Evolutionary conservation across 2,113 vertebrate genomes (phyloP), one percentile per base, ranked within the genome.

Genomic region (Nothocercus julius): DNA sequence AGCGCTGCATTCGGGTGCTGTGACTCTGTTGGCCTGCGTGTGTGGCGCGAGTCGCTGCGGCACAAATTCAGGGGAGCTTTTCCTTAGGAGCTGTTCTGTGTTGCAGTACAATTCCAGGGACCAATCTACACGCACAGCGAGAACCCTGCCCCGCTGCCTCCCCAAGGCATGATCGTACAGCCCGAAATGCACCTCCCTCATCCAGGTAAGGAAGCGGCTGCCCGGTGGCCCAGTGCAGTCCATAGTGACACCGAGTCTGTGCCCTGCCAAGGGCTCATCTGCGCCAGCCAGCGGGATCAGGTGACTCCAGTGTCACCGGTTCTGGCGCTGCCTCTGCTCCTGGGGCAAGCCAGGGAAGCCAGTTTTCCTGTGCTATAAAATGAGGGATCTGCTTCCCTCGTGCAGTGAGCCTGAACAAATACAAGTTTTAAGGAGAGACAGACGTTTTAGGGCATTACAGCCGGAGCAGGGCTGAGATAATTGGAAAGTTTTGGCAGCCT

Each of bases 111-210:
- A 87, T 99, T 99, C 97, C 99, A 99, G 97, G 99, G 99, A 98
- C 99, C 99, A 98, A 99, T 99, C 97, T 99, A 99, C 83, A 94
- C 98, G 63, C 99, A 99, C 63, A 97, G 98, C 3, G 99, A 99
- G 14, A 99, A 96, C 96, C 97, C 99, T 76, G 97, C 99, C 79
- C 98, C 99, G 34, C 97, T 99, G 95, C 98, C 99, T 5, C 99
- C 99, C 16, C 99, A 99, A 81, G 98, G 99, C 96, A 99, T 99
- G 98, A 98, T 99, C 92, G 99, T 99, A 85, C 99, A 99, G 97
- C 99, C 99, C 8, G 99, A 99, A 98, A 99, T 99, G 98, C 99
- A 99, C 96, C 97, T 99, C 92, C 97, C 99, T 28, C 98, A 99
- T 86, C 98, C 98, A 97, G 98, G 98, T 97, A 98, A 97, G 96